Evolutionary conservation across 2,888 invertebrate genomes (phyloP), one percentile per base, ranked within the genome.

Genomic region (Caenorhabditis sp.): DNA sequence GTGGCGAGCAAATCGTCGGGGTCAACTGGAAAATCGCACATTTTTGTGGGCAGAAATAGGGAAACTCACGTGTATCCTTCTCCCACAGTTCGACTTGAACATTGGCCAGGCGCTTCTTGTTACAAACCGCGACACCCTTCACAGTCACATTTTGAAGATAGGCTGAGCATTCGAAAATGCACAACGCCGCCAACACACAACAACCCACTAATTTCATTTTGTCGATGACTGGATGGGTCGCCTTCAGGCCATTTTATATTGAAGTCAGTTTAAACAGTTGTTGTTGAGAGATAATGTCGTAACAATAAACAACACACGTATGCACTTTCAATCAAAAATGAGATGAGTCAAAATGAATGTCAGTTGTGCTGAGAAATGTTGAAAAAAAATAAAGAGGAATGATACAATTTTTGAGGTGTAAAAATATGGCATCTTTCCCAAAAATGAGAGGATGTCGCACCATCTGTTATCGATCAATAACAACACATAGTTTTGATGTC

Each of bases 21-120:
- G 72, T 82, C 82, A 51, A 82, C 82, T 82, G 74, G 62, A 77
- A 73, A 60, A 49, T 10, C 37, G 19, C 19, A 8, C 6, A 53
- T 53, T 23, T 53, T 53, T 50, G 4, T 5, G 14, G n/a, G 5
- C 19, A 10, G 50, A n/a, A n/a, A n/a, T n/a, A n/a, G n/a, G n/a
- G n/a, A n/a, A 71, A 78, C 81, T 76, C 53, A 82, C 82, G 76
- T 43, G 82, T 82, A 55, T 82, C 82, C 62, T 72, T 69, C 66
- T 82, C 82, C 66, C 69, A 82, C 50, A 82, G 77, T 63, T 82
- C 65, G 24, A 82, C 77, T 12, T 77, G 60, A 10, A 79, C 80
- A 59, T 79, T 81, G 19, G 77, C 71, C 60, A 78, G 49, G 17
- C 82, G 63, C 62, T 79, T 72, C 79, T 81, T 81, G 66, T 81